A percentile compares a stretch with the other conserved stretches of the same genome.
phyloP scores from a whole-genome alignment of 2,797 vertebrate species.

The Semotilus atromaculatus region DNA sequence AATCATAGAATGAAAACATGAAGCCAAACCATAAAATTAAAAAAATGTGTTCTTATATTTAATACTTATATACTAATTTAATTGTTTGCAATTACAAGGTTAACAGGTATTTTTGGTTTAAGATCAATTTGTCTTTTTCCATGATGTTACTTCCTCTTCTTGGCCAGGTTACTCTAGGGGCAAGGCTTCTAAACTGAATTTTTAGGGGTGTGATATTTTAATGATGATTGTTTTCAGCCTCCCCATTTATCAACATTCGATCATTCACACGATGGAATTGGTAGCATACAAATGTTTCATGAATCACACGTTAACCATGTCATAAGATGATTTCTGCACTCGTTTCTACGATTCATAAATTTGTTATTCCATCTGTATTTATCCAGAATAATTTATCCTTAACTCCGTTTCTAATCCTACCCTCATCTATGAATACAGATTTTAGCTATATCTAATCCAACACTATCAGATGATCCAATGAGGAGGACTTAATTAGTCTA shows the following conservation, averaged over 20 bases:
- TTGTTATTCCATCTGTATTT: constrained; percentile 25
- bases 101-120: not conserved
- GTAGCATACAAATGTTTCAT: not conserved
- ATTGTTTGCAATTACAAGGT: not conserved
- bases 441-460: not conserved
- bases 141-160: not conserved
- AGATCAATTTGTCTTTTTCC: not conserved
- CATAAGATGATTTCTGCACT: not conserved
- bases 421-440: not conserved
- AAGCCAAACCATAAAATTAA: not conserved
- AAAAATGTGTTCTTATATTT: not conserved
- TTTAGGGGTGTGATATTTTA: not conserved
- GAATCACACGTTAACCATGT: not conserved
- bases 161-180: not conserved
- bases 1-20: not conserved
- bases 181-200: not conserved
- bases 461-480: not conserved
- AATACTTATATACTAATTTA: not conserved
- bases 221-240: not conserved
- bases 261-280: not conserved
- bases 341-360: not conserved
- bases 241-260: not conserved
- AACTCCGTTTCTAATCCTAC: not conserved
- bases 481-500: constrained; percentile 20
- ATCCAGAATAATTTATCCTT: not conserved